Percentiles rank a stretch among this genome's conserved stretches.
These are phyloP conservation scores for Hemichromis elongatus DNA, from an alignment of 2,113 vertebrate genomes.

Conservation along the genomic window DNA sequence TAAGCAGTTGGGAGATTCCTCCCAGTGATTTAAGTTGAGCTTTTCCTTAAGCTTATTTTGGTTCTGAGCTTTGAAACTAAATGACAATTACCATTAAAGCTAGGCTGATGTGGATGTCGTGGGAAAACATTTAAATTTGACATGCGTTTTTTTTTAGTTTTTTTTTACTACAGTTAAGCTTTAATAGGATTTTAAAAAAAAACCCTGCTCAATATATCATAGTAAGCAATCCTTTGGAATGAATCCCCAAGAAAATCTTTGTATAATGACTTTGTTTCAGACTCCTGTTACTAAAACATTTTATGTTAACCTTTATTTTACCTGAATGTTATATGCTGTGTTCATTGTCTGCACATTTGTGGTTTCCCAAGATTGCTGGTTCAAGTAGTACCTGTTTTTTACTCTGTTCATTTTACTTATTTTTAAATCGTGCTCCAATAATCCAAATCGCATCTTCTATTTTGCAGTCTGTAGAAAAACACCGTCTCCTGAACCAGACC, in stretches of 20 bases:
- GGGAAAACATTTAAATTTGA: too few relatives aligned
- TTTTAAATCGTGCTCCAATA: not conserved
- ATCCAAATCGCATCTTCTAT: not conserved
- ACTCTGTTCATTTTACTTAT: rapidly evolving
- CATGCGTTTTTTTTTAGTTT: too few relatives aligned
- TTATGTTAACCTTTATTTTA: not conserved
- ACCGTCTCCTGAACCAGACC: not conserved
- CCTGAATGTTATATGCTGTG: not conserved
- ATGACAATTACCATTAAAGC: not conserved
- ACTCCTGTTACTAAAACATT: not conserved
- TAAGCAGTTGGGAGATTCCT: not conserved
- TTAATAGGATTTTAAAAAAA: not conserved
- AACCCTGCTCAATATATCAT: not conserved
- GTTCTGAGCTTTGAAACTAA: not conserved
- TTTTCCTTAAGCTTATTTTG: not conserved
- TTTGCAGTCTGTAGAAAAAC: not conserved
- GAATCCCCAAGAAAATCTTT: too few relatives aligned
- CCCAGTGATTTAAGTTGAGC: not conserved
- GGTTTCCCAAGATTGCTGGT: not conserved
- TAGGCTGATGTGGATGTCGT: not conserved
- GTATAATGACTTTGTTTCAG: not conserved
- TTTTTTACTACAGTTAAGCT: not conserved
- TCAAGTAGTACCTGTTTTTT: not conserved
- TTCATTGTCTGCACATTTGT: not conserved
- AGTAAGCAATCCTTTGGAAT: not conserved